Conservation (phyloP, 2,113 vertebrate genomes). For the Cnemophilus loriae region DNA sequence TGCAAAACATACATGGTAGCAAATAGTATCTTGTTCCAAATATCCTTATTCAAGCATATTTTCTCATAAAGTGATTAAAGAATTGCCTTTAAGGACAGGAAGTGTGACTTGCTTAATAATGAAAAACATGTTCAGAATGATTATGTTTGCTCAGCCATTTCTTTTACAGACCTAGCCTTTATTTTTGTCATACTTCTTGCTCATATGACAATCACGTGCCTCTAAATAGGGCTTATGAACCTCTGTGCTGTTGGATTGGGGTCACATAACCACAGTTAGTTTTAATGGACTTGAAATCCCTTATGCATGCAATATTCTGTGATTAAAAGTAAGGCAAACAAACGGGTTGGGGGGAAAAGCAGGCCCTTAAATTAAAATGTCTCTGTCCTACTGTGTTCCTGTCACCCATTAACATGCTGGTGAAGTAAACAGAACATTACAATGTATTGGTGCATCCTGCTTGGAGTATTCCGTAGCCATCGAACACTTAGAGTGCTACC, state of each 20-base stretch:
- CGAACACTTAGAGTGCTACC: not conserved
- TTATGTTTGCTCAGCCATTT: constrained; percentile 5
- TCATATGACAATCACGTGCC: not conserved
- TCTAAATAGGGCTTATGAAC: not conserved
- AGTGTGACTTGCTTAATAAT: not conserved
- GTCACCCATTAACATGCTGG: not conserved
- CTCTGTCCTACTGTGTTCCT: not conserved
- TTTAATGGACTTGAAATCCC: not conserved
- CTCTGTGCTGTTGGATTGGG: not conserved
- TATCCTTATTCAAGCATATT: not conserved
- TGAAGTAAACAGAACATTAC: not conserved
- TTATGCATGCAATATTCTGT: not conserved
- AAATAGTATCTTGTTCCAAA: not conserved
- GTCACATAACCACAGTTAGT: not conserved
- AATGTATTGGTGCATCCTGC: not conserved
- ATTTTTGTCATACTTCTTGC: not conserved
- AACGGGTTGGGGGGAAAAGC: not conserved
- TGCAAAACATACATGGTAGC: not conserved
- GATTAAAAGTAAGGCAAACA: not conserved
- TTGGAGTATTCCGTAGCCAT: not conserved
- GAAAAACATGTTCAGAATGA: not conserved
- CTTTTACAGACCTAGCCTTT: not conserved
- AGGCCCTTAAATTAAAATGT: not conserved
- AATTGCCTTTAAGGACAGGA: not conserved
- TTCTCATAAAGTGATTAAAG: not conserved